Base-by-base conservation (phyloP, 2,113 vertebrate species). In the Istiophorus platypterus region DNA sequence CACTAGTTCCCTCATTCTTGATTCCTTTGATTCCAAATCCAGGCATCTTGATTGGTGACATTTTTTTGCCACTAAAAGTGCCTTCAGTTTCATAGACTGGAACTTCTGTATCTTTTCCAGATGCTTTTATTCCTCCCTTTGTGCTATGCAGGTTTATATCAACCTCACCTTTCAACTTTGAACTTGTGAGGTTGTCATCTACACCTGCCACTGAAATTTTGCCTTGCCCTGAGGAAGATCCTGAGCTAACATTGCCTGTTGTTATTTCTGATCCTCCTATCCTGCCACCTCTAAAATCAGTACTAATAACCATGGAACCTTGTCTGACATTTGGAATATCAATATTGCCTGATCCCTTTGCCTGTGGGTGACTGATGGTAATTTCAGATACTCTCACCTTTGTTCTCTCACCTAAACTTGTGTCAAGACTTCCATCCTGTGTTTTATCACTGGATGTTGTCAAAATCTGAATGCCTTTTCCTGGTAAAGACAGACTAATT, bases 181-280 rank as follows among this genome's bases (percentile, higher is more conserved):
- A 54, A 56, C 85, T 75, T 66, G 93, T 95, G 22, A 96, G 31
- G 7, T 31, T 84, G 1, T 65, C 57, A 75, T 80, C 57, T 20
- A 95, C 37, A 0, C 93, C 92, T 1, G 92, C 90, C 90, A 94
- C 82, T 0, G 95, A 95, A 56, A 95, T 51, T 26, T 94, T 76
- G 17, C 71, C 72, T 74, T 75, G 72, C 2, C 15, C 42, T 56
- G 72, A 73, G 37, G 81, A 84, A 82, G 75, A 72, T 58, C 75
- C 76, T 71, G 81, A 75, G 45, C 27, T 65, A 70, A 85, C 56
- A 84, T 88, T 7, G 14, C 63, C 85, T 20, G 81, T 1, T 7
- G 74, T 66, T 5, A 85, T 56, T 27, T 27, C 39, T 0, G 95
- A n/a, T 85, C n/a, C 91, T 66, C 24, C 72, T 87, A 51, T 66